Base-by-base conservation (phyloP, 2,888 invertebrate species). In the Pachymerium ferrugineum region DNA sequence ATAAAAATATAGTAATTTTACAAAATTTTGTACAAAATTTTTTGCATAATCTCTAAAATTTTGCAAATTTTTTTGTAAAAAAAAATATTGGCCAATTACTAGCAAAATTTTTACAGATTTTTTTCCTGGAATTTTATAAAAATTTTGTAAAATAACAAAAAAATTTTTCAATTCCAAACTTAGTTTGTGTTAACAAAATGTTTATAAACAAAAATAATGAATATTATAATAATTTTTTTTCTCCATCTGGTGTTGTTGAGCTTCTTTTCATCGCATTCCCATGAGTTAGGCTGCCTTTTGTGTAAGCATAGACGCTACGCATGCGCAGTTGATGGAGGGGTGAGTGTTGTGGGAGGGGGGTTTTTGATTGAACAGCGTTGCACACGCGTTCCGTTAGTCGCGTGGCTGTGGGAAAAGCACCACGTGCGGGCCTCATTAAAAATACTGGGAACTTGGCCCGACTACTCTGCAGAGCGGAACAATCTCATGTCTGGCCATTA, bases 351-450 rank as follows among this genome's bases (percentile, higher is more conserved):
- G 47, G 47, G 47, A 47, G 47, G 47, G 47, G 16, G 47, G 47
- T 16, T 47, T 47, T 47, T 47, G 47, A 47, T 47, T 47, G 47
- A 47, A 47, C 47, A 47, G 47, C 47, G 47, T 47, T 47, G 47
- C 47, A 47, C 47, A 47, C 47, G 47, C 47, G 47, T 47, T 47
- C 47, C 47, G 47, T 47, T 47, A 47, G 47, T 47, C 47, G 47
- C 47, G 47, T 47, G 47, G 47, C 47, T 47, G 47, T 47, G 47
- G 47, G 47, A 47, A 47, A 47, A 47, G 47, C 47, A 47, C 47
- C 47, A 47, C 47, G 47, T 47, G 47, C 47, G 47, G 47, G 47
- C 47, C 47, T 47, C 47, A 47, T 47, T 47, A 47, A 47, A 47
- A 47, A 47, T 47, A 22, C 47, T 47, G 47, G 47, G 47, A 47